Conservation (phyloP, 2,797 vertebrate species). For the Dromococcyx pavoninus region DNA sequence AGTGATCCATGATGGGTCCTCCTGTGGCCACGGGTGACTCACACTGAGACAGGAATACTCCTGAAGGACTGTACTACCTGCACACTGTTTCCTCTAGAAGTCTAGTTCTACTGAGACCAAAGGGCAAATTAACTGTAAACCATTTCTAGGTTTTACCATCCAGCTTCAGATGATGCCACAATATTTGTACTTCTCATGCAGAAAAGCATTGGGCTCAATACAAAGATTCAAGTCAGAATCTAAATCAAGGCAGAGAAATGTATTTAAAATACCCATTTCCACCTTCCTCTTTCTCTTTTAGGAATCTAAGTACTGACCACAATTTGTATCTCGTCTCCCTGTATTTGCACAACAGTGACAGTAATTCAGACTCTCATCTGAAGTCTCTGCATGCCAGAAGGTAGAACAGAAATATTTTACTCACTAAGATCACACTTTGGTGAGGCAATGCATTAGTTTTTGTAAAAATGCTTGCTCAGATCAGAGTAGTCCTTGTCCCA, state of each 20-base stretch:
- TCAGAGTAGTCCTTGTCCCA: not conserved
- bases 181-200: not conserved
- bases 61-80: not conserved
- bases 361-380: not conserved
- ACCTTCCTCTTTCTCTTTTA: not conserved
- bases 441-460: not conserved
- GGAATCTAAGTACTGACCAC: not conserved
- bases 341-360: not conserved
- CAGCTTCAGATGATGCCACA: fast-evolving
- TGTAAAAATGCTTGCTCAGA: not conserved
- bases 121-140: not conserved
- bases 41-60: not conserved
- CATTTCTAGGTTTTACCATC: not conserved
- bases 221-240: not conserved
- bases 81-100: not conserved
- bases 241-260: not conserved
- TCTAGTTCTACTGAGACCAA: not conserved
- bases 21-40: fast-evolving
- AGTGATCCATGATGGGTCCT: fast-evolving
- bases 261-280: not conserved
- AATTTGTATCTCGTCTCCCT: not conserved
- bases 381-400: not conserved
- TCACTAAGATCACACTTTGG: not conserved
- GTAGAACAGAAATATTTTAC: not conserved
- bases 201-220: not conserved